phyloP scores from a whole-genome alignment of 2,888 invertebrate genomes.

The Mythimna impura region DNA sequence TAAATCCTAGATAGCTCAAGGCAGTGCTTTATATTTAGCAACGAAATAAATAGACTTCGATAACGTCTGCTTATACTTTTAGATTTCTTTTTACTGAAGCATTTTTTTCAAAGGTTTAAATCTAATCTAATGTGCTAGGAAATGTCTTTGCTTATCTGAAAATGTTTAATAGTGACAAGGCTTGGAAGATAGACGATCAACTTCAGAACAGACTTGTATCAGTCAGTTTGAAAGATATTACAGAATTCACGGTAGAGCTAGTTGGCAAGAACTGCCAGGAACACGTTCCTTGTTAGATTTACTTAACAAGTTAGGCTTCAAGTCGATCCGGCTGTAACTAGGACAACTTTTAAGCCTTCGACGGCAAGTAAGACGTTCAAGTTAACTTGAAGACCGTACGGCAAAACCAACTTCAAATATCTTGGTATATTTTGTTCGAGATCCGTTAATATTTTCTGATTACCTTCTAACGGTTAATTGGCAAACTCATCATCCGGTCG shows the following conservation, averaged over 20 bases:
- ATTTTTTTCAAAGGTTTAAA: background rate
- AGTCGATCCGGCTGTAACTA: constrained; percentile 18
- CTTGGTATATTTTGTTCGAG: background rate
- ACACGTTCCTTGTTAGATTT: constrained; percentile 34
- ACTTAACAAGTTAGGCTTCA: constrained; percentile 41
- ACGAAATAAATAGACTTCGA: background rate
- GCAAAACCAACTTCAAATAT: constrained; percentile 1
- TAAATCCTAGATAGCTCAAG: constrained; percentile 6
- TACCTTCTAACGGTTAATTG: constrained; percentile 15
- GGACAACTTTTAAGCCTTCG: constrained; percentile 27
- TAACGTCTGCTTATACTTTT: background rate
- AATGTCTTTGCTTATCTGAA: background rate
- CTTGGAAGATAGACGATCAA: background rate
- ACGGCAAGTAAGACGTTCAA: background rate
- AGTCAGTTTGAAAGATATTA: constrained; percentile 23
- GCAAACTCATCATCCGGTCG: constrained; percentile 16
- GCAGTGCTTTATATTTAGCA: constrained; percentile 1
- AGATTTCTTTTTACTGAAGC: background rate
- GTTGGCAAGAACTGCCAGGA: constrained; percentile 15
- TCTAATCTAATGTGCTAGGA: background rate
- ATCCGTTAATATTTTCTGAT: constrained; percentile 21
- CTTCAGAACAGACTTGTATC: constrained; percentile 3
- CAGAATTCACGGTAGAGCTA: constrained; percentile 28
- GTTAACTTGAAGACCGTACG: constrained; percentile 1
- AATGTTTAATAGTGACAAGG: background rate